Evolutionary conservation across 2,888 invertebrate species (phyloP).

Genomic region (Ormyrus rosae): DNA sequence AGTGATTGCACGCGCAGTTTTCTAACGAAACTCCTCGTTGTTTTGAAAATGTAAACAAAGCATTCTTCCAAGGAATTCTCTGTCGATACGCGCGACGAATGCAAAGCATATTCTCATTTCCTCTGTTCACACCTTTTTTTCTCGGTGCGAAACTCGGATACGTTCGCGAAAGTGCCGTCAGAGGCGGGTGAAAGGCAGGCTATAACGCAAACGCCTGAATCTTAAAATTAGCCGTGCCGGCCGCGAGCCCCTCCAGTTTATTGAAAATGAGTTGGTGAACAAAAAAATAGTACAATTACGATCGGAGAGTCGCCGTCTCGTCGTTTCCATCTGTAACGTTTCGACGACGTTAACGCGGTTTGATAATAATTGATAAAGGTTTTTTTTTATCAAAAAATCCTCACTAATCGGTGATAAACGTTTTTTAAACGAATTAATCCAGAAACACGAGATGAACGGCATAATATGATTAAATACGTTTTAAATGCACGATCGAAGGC

Average conservation of each 20-base stretch:
- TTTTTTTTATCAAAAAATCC: no score
- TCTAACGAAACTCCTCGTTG: not conserved
- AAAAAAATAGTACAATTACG: conserved; percentile 30
- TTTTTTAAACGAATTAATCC: no score
- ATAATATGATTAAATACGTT: no score
- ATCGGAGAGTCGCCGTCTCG: no score
- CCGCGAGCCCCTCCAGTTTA: not conserved
- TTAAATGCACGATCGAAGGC: no score
- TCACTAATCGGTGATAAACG: no score
- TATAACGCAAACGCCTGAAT: not conserved
- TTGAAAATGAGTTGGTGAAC: not conserved
- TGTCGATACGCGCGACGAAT: conserved; percentile 15
- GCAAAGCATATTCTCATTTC: conserved; percentile 5
- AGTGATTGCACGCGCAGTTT: no score
- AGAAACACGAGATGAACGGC: no score
- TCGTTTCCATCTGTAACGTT: no score
- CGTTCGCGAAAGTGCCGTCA: not conserved
- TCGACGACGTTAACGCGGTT: no score
- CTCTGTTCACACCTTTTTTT: conserved; percentile 2
- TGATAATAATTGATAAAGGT: no score
- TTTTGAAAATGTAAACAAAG: conserved; percentile 14
- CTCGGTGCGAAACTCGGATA: no score
- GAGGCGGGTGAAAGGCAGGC: not conserved
- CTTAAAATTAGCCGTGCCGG: conserved; percentile 32
- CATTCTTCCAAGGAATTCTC: conserved; percentile 15